These are phyloP conservation scores for Allobates femoralis DNA, from an alignment of 2,797 vertebrate species.

Conservation along the genomic window DNA sequence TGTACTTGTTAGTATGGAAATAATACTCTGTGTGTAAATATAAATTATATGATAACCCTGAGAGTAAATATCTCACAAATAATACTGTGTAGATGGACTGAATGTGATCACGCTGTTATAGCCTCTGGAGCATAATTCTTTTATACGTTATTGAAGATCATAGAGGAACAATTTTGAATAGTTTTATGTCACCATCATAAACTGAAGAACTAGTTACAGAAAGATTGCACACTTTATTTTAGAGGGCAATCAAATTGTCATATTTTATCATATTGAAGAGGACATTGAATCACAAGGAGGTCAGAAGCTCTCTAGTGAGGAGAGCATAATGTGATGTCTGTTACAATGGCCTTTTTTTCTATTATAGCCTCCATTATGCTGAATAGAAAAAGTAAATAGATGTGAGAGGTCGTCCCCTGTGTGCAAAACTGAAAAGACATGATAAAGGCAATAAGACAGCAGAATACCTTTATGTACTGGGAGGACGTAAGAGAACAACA, in stretches of 20 bases:
- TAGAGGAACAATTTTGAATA: background rate
- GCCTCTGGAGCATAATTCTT: background rate
- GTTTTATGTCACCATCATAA: background rate
- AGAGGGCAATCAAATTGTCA: constrained; percentile 13
- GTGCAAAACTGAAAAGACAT: background rate
- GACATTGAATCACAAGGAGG: background rate
- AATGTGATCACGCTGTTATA: background rate
- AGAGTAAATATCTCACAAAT: background rate
- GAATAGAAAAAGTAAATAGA: constrained; percentile 3
- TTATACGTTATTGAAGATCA: background rate
- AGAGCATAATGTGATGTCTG: constrained; percentile 1
- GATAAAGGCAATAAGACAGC: constrained; percentile 4
- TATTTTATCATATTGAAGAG: constrained; percentile 12
- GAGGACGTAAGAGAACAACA: background rate
- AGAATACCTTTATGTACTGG: background rate
- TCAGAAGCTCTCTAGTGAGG: background rate
- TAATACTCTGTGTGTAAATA: background rate
- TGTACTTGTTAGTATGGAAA: background rate
- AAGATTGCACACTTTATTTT: background rate
- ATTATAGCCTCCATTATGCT: background rate
- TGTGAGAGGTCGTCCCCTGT: background rate
- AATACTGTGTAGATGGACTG: background rate
- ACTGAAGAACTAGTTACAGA: constrained; percentile 9
- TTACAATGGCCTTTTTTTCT: background rate
- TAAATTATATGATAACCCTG: background rate